Percentiles rank a stretch among this genome's conserved stretches.
These are phyloP conservation scores for Hucho hucho DNA, from an alignment of 2,113 vertebrate species.

Conservation along the genomic window DNA sequence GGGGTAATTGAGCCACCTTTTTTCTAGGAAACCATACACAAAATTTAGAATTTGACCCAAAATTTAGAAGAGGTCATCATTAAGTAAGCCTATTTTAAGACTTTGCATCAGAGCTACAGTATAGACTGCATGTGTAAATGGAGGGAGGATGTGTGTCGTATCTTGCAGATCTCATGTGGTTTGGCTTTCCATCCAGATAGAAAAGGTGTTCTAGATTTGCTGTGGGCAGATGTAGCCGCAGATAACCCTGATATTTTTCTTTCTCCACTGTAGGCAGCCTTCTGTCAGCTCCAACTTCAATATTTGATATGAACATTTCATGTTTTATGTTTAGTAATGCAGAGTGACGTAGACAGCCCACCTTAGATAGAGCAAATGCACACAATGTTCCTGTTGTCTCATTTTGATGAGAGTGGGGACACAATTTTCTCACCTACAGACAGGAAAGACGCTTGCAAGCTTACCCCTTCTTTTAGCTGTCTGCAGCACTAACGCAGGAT, in stretches of 20 bases:
- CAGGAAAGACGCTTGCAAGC: neutral
- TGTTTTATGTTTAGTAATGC: conserved; percentile 2
- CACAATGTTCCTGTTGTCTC: too few species aligned
- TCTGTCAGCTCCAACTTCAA: conserved; percentile 28
- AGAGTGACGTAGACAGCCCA: neutral
- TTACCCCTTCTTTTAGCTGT: too few species aligned
- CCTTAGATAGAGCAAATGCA: neutral
- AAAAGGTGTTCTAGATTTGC: neutral
- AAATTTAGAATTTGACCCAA: too few species aligned
- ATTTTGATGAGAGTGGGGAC: too few species aligned
- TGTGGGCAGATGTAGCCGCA: neutral
- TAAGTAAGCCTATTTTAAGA: too few species aligned
- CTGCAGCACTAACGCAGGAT: too few species aligned
- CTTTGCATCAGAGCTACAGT: neutral
- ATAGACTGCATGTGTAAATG: neutral
- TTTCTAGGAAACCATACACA: too few species aligned
- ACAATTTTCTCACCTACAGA: neutral
- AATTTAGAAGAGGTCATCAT: too few species aligned
- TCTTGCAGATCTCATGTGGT: neutral
- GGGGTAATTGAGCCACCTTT: too few species aligned
- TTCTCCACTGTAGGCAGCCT: conserved; percentile 2
- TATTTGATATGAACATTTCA: conserved; percentile 49
- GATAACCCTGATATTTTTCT: conserved; percentile 6
- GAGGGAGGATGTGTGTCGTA: neutral
- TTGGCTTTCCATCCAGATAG: neutral